Conservation (phyloP, 2,888 invertebrate genomes). For the Chrysopilus asiliformis region DNA sequence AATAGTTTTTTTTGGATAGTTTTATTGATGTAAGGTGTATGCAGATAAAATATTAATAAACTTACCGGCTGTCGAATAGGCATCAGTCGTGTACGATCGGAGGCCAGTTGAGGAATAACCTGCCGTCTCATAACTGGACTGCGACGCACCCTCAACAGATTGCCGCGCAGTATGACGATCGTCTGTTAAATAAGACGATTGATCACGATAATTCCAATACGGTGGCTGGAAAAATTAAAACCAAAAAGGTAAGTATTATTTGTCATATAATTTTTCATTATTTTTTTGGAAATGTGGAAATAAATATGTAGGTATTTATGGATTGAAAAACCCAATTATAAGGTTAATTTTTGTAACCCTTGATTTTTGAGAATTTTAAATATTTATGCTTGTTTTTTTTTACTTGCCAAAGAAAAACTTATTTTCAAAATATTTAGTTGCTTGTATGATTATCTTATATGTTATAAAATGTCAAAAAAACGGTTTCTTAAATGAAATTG, state of each 20-base stretch:
- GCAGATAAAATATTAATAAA: background rate
- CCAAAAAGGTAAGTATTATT: background rate
- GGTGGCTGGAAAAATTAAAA: slow-evolving; percentile 17
- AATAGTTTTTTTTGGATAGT: background rate
- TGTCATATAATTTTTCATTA: too few relatives aligned
- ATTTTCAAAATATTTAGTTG: too few relatives aligned
- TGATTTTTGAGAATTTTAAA: too few relatives aligned
- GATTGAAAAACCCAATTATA: too few relatives aligned
- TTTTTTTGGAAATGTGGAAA: too few relatives aligned
- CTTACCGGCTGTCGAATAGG: slow-evolving; percentile 35
- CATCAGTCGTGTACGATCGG: slow-evolving; percentile 33
- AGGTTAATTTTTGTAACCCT: too few relatives aligned
- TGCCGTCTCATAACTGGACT: slow-evolving; percentile 36
- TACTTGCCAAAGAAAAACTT: too few relatives aligned
- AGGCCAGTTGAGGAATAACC: slow-evolving; percentile 32
- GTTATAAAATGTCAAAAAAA: too few relatives aligned
- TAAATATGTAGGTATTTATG: too few relatives aligned
- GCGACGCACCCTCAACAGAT: slow-evolving; percentile 35
- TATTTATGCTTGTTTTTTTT: too few relatives aligned
- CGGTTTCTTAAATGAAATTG: too few relatives aligned
- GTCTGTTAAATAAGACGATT: slow-evolving; percentile 26
- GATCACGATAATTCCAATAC: slow-evolving; percentile 36
- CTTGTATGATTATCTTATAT: too few relatives aligned
- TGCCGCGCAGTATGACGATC: slow-evolving; percentile 35
- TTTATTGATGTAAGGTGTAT: background rate